phyloP scores from a whole-genome alignment of 1,140 invertebrate genomes.

The Lysiphlebus fabarum region DNA sequence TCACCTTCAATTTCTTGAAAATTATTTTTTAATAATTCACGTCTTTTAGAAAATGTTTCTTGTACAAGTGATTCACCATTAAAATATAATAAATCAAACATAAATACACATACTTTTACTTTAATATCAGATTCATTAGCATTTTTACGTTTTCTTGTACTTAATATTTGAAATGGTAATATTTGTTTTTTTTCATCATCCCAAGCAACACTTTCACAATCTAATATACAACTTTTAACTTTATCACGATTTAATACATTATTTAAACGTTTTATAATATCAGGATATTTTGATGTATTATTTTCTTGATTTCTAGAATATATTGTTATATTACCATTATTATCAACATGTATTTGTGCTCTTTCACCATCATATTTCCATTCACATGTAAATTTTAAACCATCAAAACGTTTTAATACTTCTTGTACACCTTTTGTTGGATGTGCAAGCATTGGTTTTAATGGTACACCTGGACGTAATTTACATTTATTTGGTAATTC shows the following conservation, averaged over 20 bases:
- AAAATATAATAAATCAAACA: constrained; percentile 95
- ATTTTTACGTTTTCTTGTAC: constrained; percentile 95
- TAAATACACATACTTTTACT: constrained; percentile 96
- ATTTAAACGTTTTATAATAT: constrained; percentile 78
- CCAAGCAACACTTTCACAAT: constrained; percentile 97
- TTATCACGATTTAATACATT: constrained; percentile 56
- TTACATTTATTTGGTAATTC: constrained; percentile 80
- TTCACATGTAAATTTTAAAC: constrained; percentile 94
- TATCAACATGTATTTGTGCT: constrained; percentile 83
- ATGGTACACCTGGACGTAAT: constrained; percentile 87
- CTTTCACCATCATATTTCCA: constrained; percentile 99
- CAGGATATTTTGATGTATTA: constrained; percentile 97
- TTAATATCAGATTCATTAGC: constrained; percentile 86
- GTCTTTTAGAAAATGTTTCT: constrained; percentile 72
- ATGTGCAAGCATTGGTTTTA: constrained; percentile 98
- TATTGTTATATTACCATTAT: constrained; percentile 72
- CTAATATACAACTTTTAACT: constrained; percentile 85
- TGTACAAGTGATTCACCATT: constrained; percentile 87
- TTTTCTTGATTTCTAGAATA: constrained; percentile 98
- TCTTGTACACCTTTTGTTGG: constrained; percentile 92
- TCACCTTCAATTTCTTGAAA: constrained; percentile 78
- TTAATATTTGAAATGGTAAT: constrained; percentile 94
- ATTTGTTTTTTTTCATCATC: constrained; percentile 87
- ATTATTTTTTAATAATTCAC: constrained; percentile 71
- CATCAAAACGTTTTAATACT: constrained; percentile 88